phyloP scores from a whole-genome alignment of 2,888 invertebrate genomes.

The Ischnus inquisitorius region DNA sequence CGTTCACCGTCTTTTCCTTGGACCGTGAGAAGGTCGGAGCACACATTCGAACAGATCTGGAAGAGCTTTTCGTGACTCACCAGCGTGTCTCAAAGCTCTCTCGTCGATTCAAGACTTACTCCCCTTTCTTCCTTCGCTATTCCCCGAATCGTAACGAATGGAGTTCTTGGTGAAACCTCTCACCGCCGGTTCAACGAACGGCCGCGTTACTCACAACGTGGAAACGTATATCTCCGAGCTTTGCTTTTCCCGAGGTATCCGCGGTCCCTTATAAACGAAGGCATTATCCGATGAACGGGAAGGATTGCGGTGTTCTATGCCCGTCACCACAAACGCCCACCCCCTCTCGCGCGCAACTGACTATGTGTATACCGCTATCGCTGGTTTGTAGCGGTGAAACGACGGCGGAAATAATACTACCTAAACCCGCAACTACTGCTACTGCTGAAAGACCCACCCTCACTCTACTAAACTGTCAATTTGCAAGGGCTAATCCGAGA shows the following conservation, averaged over 20 bases:
- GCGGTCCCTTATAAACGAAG: constrained; percentile 17
- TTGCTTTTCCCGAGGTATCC: constrained; percentile 29
- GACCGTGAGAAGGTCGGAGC: neutral
- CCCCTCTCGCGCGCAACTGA: neutral
- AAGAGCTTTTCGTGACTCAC: constrained; percentile 62
- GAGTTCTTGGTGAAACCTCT: neutral
- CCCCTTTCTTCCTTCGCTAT: neutral
- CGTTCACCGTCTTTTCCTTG: constrained; percentile 13
- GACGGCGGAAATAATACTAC: neutral
- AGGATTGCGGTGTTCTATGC: constrained; percentile 49
- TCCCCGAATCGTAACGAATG: constrained; percentile 13
- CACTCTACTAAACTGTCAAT: constrained; percentile 41
- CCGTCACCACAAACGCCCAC: constrained; percentile 35
- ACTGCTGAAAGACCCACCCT: constrained; percentile 27
- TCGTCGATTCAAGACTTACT: constrained; percentile 40
- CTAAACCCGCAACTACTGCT: constrained; percentile 31
- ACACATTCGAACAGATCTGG: constrained; percentile 44
- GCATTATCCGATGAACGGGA: constrained; percentile 53
- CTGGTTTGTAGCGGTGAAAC: neutral
- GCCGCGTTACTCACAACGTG: constrained; percentile 50
- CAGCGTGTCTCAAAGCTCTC: constrained; percentile 50
- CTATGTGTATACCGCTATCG: neutral
- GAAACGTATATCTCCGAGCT: constrained; percentile 49
- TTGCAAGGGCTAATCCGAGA: constrained; percentile 52
- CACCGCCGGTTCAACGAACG: neutral